Conservation (phyloP, 37 sponge, comb jelly and placozoan species). For the Cliona cf. orientalis region DNA sequence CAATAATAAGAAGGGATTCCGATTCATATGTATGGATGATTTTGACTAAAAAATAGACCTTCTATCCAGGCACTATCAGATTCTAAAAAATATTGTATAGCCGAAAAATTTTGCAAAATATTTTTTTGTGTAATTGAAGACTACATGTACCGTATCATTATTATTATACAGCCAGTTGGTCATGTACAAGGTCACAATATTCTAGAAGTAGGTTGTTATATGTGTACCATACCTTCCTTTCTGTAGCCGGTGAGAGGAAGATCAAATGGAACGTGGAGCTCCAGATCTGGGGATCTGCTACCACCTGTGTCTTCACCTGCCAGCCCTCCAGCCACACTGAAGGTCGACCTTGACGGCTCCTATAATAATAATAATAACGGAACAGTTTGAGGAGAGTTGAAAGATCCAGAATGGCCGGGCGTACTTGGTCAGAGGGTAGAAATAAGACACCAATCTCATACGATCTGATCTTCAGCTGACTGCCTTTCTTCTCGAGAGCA, state of each 20-base stretch:
- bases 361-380: neutral
- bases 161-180: too few relatives aligned
- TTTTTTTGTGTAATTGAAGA: slow-evolving; percentile 13
- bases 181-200: too few relatives aligned
- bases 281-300: neutral
- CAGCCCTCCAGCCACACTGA: neutral
- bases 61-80: neutral
- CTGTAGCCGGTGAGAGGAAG: slow-evolving; percentile 59
- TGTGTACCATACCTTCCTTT: slow-evolving; percentile 35
- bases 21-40: neutral
- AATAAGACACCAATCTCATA: slow-evolving; percentile 90
- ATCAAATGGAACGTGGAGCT: slow-evolving; percentile 39
- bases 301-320: neutral
- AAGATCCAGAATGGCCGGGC: neutral
- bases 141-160: slow-evolving; percentile 5
- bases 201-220: too few relatives aligned
- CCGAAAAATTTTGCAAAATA: too few relatives aligned
- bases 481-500: slow-evolving; percentile 80
- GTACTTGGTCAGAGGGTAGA: slow-evolving; percentile 63
- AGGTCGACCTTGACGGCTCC: neutral
- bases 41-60: neutral
- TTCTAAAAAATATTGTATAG: too few relatives aligned
- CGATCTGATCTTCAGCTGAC: slow-evolving; percentile 85
- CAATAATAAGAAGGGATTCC: too few relatives aligned
- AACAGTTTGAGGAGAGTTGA: neutral